Percentiles rank a stretch among this genome's conserved stretches.
phyloP scores from a whole-genome alignment of 1,140 invertebrate species.

The Lithobius niger region DNA sequence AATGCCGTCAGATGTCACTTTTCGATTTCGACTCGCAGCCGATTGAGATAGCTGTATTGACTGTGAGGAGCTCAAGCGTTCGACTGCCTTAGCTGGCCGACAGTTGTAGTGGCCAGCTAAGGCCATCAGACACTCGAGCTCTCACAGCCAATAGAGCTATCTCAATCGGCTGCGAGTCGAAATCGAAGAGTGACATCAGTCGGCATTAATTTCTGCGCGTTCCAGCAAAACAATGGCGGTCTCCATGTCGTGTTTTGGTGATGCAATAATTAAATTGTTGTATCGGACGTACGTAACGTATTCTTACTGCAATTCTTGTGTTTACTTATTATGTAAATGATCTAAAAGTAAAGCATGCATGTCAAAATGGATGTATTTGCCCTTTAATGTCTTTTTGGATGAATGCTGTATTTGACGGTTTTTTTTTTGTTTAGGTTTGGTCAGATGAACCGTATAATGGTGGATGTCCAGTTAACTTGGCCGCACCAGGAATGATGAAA shows the following conservation, averaged over 20 bases:
- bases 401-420: background rate
- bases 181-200: no score
- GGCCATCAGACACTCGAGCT: no score
- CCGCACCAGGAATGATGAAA: conserved; percentile 21
- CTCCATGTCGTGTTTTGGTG: background rate
- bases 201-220: no score
- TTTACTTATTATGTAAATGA: background rate
- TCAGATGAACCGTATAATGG: conserved; percentile 28
- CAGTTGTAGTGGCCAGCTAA: no score
- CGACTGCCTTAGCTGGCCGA: no score
- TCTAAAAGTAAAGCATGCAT: background rate
- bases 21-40: no score
- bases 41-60: no score
- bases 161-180: no score
- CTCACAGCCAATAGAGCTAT: no score
- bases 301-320: background rate
- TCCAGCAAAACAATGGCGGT: no score
- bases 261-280: background rate
- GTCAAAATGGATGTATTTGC: background rate
- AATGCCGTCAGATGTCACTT: no score
- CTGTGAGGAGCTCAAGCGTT: no score
- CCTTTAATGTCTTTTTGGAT: background rate
- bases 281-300: background rate
- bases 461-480: conserved; percentile 27
- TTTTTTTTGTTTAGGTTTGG: conserved; percentile 23